A percentile compares a stretch with the other conserved stretches of the same genome.
phyloP scores from a whole-genome alignment of 2,797 vertebrate genomes.

The Tiaroga cobitis region DNA sequence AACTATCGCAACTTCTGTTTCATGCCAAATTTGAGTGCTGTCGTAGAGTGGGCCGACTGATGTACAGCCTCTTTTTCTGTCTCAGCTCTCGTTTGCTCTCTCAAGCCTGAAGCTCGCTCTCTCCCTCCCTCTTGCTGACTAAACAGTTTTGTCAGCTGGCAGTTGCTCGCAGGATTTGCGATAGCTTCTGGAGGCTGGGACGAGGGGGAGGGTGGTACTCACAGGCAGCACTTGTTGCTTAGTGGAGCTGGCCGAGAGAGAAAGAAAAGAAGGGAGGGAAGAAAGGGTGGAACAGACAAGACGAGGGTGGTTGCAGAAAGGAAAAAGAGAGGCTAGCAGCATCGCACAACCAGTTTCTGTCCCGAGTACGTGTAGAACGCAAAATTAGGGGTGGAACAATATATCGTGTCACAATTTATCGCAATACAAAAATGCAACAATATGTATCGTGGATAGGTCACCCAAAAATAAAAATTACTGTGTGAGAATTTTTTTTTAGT shows the following conservation, averaged over 20 bases:
- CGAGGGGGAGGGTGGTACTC: conserved; percentile 65
- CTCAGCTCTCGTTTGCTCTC: conserved; percentile 38
- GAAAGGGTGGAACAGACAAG: conserved; percentile 51
- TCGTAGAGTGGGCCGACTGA: conserved; percentile 42
- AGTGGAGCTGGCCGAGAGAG: conserved; percentile 60
- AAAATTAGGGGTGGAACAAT: too few species aligned
- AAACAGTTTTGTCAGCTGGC: conserved; percentile 85
- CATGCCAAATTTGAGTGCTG: conserved; percentile 32
- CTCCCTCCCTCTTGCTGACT: conserved; percentile 76
- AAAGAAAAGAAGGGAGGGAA: conserved; percentile 29
- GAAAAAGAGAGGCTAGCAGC: conserved; percentile 51
- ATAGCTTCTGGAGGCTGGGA: conserved; percentile 75
- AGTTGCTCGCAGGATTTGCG: conserved; percentile 75
- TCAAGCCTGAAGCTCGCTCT: conserved; percentile 34
- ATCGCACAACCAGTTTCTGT: conserved; percentile 63
- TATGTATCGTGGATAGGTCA: too few species aligned
- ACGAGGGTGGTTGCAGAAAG: conserved; percentile 57
- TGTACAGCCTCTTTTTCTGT: conserved; percentile 39
- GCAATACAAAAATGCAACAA: too few species aligned
- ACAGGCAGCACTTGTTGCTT: conserved; percentile 65
- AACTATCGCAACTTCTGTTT: not conserved
- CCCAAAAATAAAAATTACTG: too few species aligned
- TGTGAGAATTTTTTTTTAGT: too few species aligned
- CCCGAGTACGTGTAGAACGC: too few species aligned
- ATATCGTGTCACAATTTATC: too few species aligned